phyloP scores from a whole-genome alignment of 2,888 invertebrate genomes.

The Aleiodes testaceus region DNA sequence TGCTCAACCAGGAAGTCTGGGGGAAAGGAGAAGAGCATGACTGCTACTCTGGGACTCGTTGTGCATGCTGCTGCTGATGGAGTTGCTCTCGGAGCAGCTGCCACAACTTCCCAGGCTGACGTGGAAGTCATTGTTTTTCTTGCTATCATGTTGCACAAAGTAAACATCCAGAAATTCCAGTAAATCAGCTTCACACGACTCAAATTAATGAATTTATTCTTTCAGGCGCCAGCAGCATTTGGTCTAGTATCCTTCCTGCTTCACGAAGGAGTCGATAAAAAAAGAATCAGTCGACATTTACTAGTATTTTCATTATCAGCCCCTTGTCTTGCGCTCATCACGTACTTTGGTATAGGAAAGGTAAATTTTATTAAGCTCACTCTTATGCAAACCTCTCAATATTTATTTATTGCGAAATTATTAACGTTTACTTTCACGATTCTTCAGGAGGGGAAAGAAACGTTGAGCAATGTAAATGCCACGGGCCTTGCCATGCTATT shows the following conservation, averaged over 20 bases:
- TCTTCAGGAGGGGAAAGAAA: conserved; percentile 89
- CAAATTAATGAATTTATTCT: conserved; percentile 12
- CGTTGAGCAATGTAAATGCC: conserved; percentile 89
- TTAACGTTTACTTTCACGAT: neutral
- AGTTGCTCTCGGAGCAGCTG: conserved; percentile 97
- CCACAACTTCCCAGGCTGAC: conserved; percentile 95
- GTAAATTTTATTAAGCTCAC: conserved; percentile 65
- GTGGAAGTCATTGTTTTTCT: conserved; percentile 98
- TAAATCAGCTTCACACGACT: neutral
- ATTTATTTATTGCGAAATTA: conserved; percentile 1
- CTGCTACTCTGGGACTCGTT: conserved; percentile 96
- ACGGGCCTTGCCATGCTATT: conserved; percentile 98
- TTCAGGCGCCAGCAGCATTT: conserved; percentile 96
- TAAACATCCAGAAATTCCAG: neutral
- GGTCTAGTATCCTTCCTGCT: conserved; percentile 97
- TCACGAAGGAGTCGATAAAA: conserved; percentile 94
- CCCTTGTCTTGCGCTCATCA: conserved; percentile 90
- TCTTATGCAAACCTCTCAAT: neutral
- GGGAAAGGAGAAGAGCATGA: conserved; percentile 84
- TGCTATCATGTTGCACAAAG: conserved; percentile 98
- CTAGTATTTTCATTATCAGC: conserved; percentile 94
- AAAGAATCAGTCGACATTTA: conserved; percentile 90
- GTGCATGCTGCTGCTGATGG: conserved; percentile 99
- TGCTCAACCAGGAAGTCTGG: conserved; percentile 77
- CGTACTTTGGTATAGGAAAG: conserved; percentile 93